Evolutionary conservation across 1,140 invertebrate genomes (phyloP), one percentile per base, ranked within the genome.

Genomic region (Brachionus asplanchnoidis): DNA sequence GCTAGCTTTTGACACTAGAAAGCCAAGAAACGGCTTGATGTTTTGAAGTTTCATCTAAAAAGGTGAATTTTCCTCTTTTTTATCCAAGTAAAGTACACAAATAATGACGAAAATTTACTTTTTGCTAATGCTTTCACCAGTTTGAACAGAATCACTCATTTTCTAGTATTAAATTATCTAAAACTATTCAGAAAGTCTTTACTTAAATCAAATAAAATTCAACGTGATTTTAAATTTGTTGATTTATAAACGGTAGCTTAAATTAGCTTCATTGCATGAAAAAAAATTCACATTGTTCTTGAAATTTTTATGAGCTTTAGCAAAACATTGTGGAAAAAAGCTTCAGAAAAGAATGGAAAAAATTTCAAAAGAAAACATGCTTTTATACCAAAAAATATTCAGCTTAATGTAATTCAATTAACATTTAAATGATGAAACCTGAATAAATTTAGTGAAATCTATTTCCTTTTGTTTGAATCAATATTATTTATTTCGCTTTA

Each of bases 71-170:
- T 28, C 32, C 26, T 2, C 23, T 32, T 32, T 68, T 36, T 68
- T 36, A 36, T 68, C 32, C 32, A 32, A 32, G 26, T 68, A 1
- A 12, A 36, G 14, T 26, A n/a, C 0, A 68, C 14, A 32, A 2
- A 32, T 20, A 65, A 26, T 26, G 26, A 36, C 56, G 7, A 44
- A 44, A 28, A 6, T 32, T 77, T 77, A 77, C 73, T 77, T 77
- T 77, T 77, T 77, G 26, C 73, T 77, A 1, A 77, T 50, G 23
- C 9, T 20, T 50, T 77, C 73, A 77, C 73, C 73, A 77, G 28
- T 23, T 40, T 20, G 17, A 20, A 26, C 42, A 8, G 44, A 6
- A 50, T 77, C 73, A 50, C 73, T 77, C 73, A 77, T 77, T 50
- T 77, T 50, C 42, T 28, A 36, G 32, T 42, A 23, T 75, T 17